These are phyloP conservation scores for Loris lydekkerianus DNA, from an alignment of 2,797 vertebrate genomes.

Conservation along the genomic window DNA sequence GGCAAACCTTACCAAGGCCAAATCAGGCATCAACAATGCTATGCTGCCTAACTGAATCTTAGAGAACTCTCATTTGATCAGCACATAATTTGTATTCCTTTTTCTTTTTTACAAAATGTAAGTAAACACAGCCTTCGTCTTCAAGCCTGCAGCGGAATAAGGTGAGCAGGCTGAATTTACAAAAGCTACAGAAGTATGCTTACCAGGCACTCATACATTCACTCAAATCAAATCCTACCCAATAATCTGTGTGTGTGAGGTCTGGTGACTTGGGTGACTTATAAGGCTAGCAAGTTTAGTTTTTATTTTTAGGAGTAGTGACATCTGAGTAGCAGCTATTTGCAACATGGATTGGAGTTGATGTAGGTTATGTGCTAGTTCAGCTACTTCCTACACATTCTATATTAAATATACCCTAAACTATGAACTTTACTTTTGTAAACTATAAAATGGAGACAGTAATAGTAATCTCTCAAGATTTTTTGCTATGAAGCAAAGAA, in stretches of 20 bases:
- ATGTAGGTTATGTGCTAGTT: neutral
- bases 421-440: neutral
- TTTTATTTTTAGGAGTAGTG: neutral
- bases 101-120: neutral
- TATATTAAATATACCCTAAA: neutral
- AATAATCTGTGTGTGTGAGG: accelerated
- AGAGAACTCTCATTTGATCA: neutral
- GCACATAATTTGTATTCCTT: neutral
- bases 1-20: neutral
- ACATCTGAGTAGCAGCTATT: neutral
- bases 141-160: neutral
- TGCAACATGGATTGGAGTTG: neutral
- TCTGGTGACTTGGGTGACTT: neutral
- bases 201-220: neutral
- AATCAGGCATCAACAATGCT: neutral
- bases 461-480: neutral
- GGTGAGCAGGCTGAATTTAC: neutral
- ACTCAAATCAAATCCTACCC: neutral
- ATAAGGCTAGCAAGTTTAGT: neutral
- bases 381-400: neutral
- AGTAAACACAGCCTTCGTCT: neutral
- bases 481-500: neutral
- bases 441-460: neutral
- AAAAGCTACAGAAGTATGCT: neutral
- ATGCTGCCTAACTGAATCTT: neutral